Evolutionary conservation across 2,888 invertebrate species (phyloP).

Genomic region (Alsophila aescularia): DNA sequence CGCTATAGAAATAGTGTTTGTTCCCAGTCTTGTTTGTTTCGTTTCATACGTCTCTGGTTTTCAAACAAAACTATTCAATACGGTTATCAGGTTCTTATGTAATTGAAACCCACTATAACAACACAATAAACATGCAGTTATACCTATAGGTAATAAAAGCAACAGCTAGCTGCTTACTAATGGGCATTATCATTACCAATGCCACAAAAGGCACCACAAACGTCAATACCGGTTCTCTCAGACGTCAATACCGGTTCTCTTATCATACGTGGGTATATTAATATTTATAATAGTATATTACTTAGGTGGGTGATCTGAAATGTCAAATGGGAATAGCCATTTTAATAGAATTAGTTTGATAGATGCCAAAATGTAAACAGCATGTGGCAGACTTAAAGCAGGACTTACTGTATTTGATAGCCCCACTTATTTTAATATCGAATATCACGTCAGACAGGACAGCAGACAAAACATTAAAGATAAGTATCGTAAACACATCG

Average conservation of each 20-base stretch:
- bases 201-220: not conserved
- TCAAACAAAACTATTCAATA: no score
- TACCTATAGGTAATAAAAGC: no score
- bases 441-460: not conserved
- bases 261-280: not conserved
- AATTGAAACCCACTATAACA: not conserved
- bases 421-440: not conserved
- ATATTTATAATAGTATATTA: not conserved
- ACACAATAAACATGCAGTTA: not conserved
- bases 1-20: slow-evolving; percentile 3
- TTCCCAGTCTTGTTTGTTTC: not conserved
- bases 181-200: not conserved
- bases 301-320: not conserved
- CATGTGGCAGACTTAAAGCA: not conserved
- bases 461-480: slow-evolving; percentile 13
- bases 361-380: no score
- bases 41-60: no score
- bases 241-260: not conserved
- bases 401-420: not conserved
- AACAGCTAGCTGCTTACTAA: not conserved
- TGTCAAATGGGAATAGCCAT: no score
- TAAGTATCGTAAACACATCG: slow-evolving; percentile 1
- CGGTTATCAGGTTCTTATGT: not conserved
- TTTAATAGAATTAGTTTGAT: no score
- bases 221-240: no score